Base-by-base conservation (phyloP, 1,140 invertebrate genomes). In the Apis laboriosa region DNA sequence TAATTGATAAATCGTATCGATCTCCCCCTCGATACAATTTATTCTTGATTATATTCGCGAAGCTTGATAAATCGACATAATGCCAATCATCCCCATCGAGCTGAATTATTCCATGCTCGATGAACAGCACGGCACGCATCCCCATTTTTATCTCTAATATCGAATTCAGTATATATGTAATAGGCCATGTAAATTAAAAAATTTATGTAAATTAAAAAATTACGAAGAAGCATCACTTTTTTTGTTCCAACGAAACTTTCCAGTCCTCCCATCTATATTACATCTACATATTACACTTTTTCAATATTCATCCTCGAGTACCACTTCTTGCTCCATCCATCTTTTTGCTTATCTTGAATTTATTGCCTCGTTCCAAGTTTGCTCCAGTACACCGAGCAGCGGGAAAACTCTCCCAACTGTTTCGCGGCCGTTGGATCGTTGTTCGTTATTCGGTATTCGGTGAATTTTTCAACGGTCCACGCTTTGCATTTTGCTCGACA, bases 401-500 rank as follows among this genome's bases (percentile, higher is more conserved):
- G 34, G 56, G 34, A 43, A 43, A 43, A 43, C 34, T 24, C 60
- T 28, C 56, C 19, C 9, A n/a, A 1, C 34, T 12, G n/a, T 60
- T 68, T n/a, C 11, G 43, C 19, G 19, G 9, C n/a, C 53, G 28
- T 13, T 5, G 1, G 34, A 9, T 71, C 77, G 17, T 8, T 24
- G 56, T n/a, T 55, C 66, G 2, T 11, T 2, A 17, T 17, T 24
- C 13, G 77, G 43, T 21, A 24, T 72, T 28, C 5, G 24, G 1
- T 19, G 15, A 80, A 76, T 67, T 53, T 71, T 72, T 63, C 24
- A 53, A 15, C 49, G 73, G 58, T 34, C 73, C 17, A n/a, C 61
- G 77, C n/a, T 85, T 85, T 74, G 78, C 63, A 68, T 74, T 63
- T 43, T 58, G 24, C 28, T 61, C 15, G 56, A n/a, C 61, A 43